Conservation (phyloP, 2,113 vertebrate species). For the Rhynchopsitta pachyrhyncha region DNA sequence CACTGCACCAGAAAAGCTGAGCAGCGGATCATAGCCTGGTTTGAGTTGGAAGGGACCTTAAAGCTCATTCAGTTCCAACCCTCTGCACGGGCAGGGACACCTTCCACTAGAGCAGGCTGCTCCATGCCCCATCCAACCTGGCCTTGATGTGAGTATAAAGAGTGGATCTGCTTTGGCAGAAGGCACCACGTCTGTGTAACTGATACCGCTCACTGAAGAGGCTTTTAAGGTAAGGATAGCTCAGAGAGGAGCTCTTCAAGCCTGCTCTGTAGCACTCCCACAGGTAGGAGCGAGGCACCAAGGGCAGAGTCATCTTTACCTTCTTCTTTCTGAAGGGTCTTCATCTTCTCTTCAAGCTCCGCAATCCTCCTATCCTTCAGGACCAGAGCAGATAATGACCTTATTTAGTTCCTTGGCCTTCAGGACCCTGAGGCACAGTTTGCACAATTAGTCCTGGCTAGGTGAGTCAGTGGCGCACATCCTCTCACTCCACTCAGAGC, state of each 20-base stretch:
- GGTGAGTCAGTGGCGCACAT: not conserved
- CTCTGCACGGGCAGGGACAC: not conserved
- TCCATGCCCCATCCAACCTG: not conserved
- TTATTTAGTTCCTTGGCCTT: not conserved
- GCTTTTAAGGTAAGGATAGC: not conserved
- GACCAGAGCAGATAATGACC: not conserved
- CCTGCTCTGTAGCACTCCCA: not conserved
- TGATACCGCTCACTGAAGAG: not conserved
- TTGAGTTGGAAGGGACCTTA: not conserved
- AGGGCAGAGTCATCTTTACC: constrained; percentile 52
- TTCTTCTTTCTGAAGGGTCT: constrained; percentile 59
- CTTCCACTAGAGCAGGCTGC: not conserved
- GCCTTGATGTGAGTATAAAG: not conserved
- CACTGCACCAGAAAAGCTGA: not conserved
- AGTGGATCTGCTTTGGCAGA: not conserved
- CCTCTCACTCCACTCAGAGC: not conserved
- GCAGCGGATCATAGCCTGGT: not conserved
- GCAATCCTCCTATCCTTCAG: constrained; percentile 81
- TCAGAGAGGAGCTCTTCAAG: not conserved
- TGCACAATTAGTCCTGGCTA: not conserved
- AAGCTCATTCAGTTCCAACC: not conserved
- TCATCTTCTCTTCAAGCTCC: constrained; percentile 77
- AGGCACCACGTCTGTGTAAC: rapidly evolving
- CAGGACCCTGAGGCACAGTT: not conserved
- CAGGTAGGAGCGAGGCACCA: not conserved